A percentile compares a stretch with the other conserved stretches of the same genome.
Conservation (phyloP, 2,113 vertebrate genomes). For the Takifugu flavidus region DNA sequence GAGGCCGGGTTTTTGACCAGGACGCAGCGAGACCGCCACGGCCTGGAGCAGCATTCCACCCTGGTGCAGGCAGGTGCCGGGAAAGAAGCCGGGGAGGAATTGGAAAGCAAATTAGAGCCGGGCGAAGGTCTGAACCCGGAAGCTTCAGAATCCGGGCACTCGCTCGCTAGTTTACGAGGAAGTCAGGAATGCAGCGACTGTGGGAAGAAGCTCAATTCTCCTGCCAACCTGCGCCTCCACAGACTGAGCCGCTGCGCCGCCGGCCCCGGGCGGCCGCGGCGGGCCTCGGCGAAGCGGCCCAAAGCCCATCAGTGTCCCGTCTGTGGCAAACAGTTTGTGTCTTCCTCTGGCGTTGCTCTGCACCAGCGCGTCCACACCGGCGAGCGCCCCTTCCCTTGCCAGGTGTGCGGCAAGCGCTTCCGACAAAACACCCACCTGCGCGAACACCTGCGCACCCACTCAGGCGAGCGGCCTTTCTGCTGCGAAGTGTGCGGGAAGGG, state of each 20-base stretch:
- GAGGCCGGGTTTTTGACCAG: slow-evolving; percentile 72
- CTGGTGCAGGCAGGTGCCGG: slow-evolving; percentile 8
- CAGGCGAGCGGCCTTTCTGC: slow-evolving; percentile 81
- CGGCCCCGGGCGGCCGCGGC: slow-evolving; percentile 48
- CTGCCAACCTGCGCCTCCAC: slow-evolving; percentile 76
- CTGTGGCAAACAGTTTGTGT: slow-evolving; percentile 84
- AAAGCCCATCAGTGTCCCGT: slow-evolving; percentile 80
- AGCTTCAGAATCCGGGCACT: slow-evolving; percentile 32
- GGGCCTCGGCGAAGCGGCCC: slow-evolving; percentile 41
- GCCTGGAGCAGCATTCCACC: slow-evolving; percentile 59
- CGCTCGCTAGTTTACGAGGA: not conserved
- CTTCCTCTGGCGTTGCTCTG: slow-evolving; percentile 82
- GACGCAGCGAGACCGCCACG: slow-evolving; percentile 72
- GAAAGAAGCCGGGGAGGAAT: not conserved
- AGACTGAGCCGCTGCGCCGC: slow-evolving; percentile 60
- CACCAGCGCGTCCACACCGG: slow-evolving; percentile 85
- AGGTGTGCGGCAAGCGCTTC: slow-evolving; percentile 86
- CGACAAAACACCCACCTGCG: slow-evolving; percentile 87
- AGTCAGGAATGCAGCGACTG: slow-evolving; percentile 72
- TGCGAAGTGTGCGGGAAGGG: slow-evolving; percentile 85
- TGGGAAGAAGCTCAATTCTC: slow-evolving; percentile 76
- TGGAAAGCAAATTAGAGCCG: not conserved
- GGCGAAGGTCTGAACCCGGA: slow-evolving; percentile 12
- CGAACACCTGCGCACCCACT: slow-evolving; percentile 87
- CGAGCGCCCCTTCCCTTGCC: slow-evolving; percentile 77